Conservation (phyloP, 2,888 invertebrate species). For the Eupithecia insigniata region DNA sequence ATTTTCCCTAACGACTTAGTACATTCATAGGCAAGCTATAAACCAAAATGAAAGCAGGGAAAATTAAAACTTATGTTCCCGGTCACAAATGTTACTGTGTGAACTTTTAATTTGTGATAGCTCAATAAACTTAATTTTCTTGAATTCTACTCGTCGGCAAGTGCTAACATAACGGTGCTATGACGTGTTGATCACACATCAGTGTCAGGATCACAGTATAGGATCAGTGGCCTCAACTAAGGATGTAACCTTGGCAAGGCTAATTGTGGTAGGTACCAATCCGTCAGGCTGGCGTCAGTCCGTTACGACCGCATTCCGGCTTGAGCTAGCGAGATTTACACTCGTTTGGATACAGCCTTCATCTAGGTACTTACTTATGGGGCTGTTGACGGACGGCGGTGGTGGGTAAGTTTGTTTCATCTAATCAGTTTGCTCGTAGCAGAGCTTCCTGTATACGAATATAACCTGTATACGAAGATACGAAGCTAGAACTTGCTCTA, state of each 20-base stretch:
- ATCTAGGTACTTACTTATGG: no score
- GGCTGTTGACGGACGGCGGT: not conserved
- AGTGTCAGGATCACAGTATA: not conserved
- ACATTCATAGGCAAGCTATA: no score
- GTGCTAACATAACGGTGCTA: not conserved
- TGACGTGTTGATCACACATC: not conserved
- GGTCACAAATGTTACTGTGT: not conserved
- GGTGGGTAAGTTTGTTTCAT: not conserved
- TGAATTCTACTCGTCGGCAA: not conserved
- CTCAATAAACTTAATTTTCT: not conserved
- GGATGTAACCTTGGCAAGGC: constrained; percentile 24
- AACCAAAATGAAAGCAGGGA: no score
- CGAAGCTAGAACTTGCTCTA: not conserved
- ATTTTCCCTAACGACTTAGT: no score
- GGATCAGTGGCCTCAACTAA: not conserved
- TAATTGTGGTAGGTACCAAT: not conserved
- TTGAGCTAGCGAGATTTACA: not conserved
- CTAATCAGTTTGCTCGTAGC: not conserved
- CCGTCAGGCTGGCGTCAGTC: not conserved
- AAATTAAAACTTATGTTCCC: no score
- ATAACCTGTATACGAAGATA: not conserved
- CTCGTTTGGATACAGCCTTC: not conserved
- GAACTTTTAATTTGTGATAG: not conserved
- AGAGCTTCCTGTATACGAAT: not conserved
- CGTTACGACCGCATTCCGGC: constrained; percentile 40